phyloP scores from a whole-genome alignment of 1,140 invertebrate species.

The Tetramorium simillimum region DNA sequence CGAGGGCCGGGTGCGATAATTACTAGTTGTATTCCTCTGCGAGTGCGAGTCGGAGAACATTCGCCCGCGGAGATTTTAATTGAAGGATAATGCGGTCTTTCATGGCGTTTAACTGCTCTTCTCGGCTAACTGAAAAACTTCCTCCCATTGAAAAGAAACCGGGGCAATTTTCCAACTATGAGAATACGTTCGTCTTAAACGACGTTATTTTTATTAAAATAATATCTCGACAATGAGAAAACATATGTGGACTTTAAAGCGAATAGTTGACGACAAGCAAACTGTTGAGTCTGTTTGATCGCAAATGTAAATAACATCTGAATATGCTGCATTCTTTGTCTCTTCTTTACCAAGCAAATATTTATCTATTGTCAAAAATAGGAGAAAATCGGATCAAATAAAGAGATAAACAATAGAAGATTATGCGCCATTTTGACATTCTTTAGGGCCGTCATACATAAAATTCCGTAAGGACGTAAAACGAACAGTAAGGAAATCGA shows the following conservation, averaged over 20 bases:
- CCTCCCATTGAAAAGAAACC: neutral
- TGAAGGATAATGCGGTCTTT: constrained; percentile 41
- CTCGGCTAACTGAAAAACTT: neutral
- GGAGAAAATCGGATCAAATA: no score
- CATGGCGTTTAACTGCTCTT: constrained; percentile 4
- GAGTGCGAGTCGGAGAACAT: constrained; percentile 17
- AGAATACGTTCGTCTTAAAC: neutral
- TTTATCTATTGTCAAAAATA: neutral
- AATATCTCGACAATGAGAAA: neutral
- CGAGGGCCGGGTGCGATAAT: constrained; percentile 60
- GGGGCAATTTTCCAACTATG: neutral
- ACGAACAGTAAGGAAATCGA: no score
- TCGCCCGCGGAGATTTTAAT: constrained; percentile 51
- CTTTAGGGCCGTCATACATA: no score
- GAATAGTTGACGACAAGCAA: neutral
- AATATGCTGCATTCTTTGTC: neutral
- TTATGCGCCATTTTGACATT: no score
- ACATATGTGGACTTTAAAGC: neutral
- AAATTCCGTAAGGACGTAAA: no score
- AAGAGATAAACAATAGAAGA: no score
- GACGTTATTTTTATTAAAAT: neutral
- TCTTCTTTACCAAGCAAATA: neutral
- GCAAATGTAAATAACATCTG: neutral
- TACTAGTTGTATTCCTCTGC: constrained; percentile 61
- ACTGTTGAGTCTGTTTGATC: neutral